Evolutionary conservation across 1,140 invertebrate genomes (phyloP).

Genomic region (Plodia interpunctella): DNA sequence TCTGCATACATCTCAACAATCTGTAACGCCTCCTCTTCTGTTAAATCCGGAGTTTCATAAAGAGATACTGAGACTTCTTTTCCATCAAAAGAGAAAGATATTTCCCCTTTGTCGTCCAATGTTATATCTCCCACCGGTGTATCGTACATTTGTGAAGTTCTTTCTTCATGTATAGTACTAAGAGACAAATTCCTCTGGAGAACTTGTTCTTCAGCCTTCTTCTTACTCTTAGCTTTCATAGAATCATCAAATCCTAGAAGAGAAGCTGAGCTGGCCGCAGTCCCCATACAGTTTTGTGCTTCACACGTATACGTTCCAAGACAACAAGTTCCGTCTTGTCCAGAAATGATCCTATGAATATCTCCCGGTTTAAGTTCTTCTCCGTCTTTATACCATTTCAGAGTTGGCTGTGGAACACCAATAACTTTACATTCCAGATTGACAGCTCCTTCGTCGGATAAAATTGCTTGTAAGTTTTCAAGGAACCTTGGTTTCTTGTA

Average conservation of each 20-base stretch:
- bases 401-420: constrained; percentile 89
- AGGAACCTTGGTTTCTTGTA: constrained; percentile 93
- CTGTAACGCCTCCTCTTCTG: constrained; percentile 92
- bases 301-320: constrained; percentile 96
- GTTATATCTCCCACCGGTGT: constrained; percentile 87
- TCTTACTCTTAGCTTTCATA: constrained; percentile 75
- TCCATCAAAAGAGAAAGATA: constrained; percentile 93
- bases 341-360: constrained; percentile 93
- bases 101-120: constrained; percentile 87
- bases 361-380: constrained; percentile 92
- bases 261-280: constrained; percentile 91
- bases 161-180: constrained; percentile 93
- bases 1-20: constrained; percentile 96
- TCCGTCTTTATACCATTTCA: constrained; percentile 96
- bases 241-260: constrained; percentile 91
- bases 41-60: constrained; percentile 94
- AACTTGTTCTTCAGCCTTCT: constrained; percentile 72
- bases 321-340: constrained; percentile 92
- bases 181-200: constrained; percentile 87
- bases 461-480: constrained; percentile 88
- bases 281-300: constrained; percentile 94
- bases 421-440: constrained; percentile 97
- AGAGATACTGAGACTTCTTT: constrained; percentile 93
- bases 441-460: constrained; percentile 92
- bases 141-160: constrained; percentile 91